Conservation (phyloP, 2,113 vertebrate genomes). For the Chionodraco myersi region DNA sequence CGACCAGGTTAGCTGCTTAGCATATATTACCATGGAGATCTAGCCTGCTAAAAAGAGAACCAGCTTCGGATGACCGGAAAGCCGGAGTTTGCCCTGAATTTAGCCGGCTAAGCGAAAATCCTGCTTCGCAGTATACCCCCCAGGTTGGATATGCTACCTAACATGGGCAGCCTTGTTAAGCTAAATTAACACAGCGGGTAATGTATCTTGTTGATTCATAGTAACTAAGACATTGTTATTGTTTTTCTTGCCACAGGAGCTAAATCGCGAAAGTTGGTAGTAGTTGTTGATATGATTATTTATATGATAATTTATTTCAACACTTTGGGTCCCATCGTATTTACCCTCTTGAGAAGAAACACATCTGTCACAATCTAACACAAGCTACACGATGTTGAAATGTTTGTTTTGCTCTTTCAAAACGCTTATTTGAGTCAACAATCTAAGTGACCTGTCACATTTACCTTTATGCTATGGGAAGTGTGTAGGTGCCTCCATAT, state of each 20-base stretch:
- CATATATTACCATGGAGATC: too few species aligned
- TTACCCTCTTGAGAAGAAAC: not conserved
- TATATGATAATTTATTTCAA: not conserved
- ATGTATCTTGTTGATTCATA: not conserved
- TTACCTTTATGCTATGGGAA: not conserved
- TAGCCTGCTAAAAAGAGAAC: too few species aligned
- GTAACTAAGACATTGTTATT: not conserved
- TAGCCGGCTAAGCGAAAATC: too few species aligned
- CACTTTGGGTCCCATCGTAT: not conserved
- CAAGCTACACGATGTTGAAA: not conserved
- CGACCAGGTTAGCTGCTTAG: too few species aligned
- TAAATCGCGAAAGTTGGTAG: slow-evolving; percentile 3
- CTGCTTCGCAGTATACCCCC: too few species aligned
- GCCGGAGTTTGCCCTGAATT: too few species aligned
- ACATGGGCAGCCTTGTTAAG: not conserved
- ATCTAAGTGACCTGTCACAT: not conserved
- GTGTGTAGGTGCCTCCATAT: slow-evolving; percentile 14
- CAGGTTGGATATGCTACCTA: not conserved
- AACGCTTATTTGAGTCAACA: slow-evolving; percentile 2
- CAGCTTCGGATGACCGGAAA: too few species aligned
- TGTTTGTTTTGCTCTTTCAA: not conserved
- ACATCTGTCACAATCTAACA: not conserved
- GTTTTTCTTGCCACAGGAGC: not conserved
- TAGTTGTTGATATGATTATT: not conserved
- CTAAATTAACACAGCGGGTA: not conserved